These are phyloP conservation scores for Dascyllus trimaculatus DNA, from an alignment of 2,113 vertebrate genomes.

Conservation along the genomic window DNA sequence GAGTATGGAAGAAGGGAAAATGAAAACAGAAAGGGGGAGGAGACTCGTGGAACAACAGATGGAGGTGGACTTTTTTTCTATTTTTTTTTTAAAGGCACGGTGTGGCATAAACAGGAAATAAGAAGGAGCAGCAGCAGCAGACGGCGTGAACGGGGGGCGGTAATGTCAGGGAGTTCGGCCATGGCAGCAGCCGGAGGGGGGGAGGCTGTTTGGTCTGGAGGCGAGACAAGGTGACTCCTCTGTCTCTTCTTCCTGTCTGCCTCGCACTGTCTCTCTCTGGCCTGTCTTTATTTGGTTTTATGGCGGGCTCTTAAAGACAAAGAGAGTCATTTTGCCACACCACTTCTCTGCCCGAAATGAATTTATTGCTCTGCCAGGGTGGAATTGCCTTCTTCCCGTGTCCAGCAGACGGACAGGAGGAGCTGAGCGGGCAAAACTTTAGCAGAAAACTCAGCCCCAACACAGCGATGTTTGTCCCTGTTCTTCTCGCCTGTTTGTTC, in stretches of 20 bases:
- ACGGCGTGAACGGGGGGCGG: background rate
- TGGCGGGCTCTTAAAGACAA: conserved; percentile 66
- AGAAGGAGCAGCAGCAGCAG: conserved; percentile 1
- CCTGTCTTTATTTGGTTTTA: conserved; percentile 53
- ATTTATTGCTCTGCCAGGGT: conserved; percentile 69
- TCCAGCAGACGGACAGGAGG: conserved; percentile 44
- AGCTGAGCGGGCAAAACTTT: background rate
- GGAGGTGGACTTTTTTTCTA: too few relatives aligned
- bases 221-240: conserved; percentile 63
- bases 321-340: conserved; percentile 40
- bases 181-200: conserved; percentile 14
- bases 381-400: conserved; percentile 59
- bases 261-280: conserved; percentile 3
- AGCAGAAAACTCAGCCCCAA: background rate
- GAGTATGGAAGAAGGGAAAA: too few relatives aligned
- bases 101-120: background rate
- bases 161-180: background rate
- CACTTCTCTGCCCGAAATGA: conserved; percentile 43
- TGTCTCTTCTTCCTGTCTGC: conserved; percentile 44
- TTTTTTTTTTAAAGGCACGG: too few relatives aligned
- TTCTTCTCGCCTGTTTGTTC: background rate
- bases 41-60: conserved; percentile 11
- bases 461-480: background rate
- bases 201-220: conserved; percentile 12
- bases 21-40: conserved; percentile 18